phyloP scores from a whole-genome alignment of 2,797 vertebrate genomes.

The Paramormyrops hopkinsi region DNA sequence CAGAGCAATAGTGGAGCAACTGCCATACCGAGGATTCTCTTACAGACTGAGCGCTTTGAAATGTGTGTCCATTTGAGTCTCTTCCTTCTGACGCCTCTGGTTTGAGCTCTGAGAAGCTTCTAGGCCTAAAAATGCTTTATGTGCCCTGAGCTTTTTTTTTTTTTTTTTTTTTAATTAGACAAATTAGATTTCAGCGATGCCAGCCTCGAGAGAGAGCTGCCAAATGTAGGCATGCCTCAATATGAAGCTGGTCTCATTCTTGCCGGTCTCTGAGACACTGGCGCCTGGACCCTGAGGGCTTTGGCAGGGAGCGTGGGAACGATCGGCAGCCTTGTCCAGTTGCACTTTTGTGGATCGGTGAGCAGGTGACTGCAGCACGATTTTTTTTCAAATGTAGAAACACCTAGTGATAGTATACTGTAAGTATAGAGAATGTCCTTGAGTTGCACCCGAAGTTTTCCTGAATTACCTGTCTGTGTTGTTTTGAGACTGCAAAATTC shows the following conservation, averaged over 20 bases:
- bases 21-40: background rate
- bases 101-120: background rate
- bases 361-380: background rate
- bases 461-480: background rate
- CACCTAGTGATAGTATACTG: background rate
- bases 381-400: background rate
- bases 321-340: background rate
- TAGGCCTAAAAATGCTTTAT: background rate
- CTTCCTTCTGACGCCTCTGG: background rate
- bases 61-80: background rate
- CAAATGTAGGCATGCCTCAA: constrained; percentile 1
- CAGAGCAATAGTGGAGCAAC: background rate
- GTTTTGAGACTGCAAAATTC: background rate
- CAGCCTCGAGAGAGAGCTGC: background rate
- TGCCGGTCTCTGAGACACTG: background rate
- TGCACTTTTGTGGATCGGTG: background rate
- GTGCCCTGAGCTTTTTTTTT: background rate
- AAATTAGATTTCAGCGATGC: background rate
- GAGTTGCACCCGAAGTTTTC: background rate
- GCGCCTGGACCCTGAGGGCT: background rate
- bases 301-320: background rate
- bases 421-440: background rate
- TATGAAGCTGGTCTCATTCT: background rate
- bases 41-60: background rate
- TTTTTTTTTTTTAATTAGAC: background rate